Evolutionary conservation across 2,797 vertebrate genomes (phyloP).

Genomic region (Sitta carolinensis): DNA sequence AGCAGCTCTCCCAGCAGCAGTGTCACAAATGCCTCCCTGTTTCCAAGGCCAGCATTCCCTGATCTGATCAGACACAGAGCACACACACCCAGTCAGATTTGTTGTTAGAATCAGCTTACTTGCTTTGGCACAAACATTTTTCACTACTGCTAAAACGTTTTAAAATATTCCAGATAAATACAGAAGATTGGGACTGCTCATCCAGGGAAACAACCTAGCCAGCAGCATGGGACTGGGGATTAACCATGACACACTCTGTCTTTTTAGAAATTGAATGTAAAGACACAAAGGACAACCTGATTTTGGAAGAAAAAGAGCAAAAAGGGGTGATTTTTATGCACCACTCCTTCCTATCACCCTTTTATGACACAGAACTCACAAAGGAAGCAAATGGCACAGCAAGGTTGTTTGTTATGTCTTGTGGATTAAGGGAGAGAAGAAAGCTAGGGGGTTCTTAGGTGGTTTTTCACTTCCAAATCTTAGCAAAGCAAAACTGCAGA

Average conservation of each 20-base stretch:
- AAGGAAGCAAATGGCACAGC: neutral
- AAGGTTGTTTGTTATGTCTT: neutral
- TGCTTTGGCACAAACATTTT: neutral
- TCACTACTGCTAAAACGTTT: neutral
- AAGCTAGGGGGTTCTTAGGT: neutral
- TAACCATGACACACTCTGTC: neutral
- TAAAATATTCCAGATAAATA: neutral
- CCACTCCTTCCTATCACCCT: neutral
- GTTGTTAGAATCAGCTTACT: neutral
- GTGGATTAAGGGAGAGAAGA: neutral
- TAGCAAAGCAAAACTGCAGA: neutral
- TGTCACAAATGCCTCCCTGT: neutral
- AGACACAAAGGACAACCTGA: neutral
- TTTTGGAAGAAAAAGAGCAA: neutral
- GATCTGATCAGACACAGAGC: neutral
- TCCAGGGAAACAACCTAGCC: neutral
- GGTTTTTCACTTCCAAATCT: neutral
- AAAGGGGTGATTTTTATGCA: neutral
- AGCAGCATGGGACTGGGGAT: accelerated
- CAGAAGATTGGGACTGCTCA: neutral
- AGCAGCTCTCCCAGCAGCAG: neutral
- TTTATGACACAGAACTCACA: neutral
- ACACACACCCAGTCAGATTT: neutral
- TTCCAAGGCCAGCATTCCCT: neutral
- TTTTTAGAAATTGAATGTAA: neutral